Conservation (phyloP, 2,888 invertebrate species). For the Fragum fragum region DNA sequence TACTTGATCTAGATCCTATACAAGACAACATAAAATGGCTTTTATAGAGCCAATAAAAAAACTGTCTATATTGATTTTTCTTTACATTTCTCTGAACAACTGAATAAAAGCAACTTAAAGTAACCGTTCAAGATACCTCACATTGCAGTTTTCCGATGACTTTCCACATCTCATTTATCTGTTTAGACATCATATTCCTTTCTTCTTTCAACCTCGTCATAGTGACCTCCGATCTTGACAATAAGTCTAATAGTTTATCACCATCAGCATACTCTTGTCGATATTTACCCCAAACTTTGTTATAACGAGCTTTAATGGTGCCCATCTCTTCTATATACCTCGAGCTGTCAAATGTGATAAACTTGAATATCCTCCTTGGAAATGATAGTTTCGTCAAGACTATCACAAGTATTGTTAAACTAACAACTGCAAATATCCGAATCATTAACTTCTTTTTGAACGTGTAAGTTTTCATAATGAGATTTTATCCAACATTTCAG, state of each 20-base stretch:
- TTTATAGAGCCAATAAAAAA: no score
- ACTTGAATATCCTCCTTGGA: background rate
- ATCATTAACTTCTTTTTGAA: background rate
- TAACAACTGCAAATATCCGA: background rate
- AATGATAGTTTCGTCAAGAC: background rate
- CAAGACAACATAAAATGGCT: background rate
- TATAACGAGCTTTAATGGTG: background rate
- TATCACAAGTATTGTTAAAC: background rate
- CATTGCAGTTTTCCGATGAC: constrained; percentile 8
- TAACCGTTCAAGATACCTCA: no score
- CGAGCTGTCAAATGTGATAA: background rate
- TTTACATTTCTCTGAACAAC: no score
- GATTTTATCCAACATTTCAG: background rate
- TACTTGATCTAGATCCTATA: background rate
- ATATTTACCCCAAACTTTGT: constrained; percentile 4
- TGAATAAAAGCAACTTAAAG: no score
- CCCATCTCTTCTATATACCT: constrained; percentile 1
- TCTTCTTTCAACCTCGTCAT: background rate
- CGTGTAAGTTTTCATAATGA: constrained; percentile 4
- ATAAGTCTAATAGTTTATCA: background rate
- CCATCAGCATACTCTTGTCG: background rate
- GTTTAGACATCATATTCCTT: background rate
- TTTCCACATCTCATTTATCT: constrained; percentile 24
- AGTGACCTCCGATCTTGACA: background rate
- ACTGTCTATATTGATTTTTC: no score